Percentiles rank a stretch among this genome's conserved stretches.
Conservation (phyloP, 2,797 vertebrate genomes). For the Phoxinus dragarum region DNA sequence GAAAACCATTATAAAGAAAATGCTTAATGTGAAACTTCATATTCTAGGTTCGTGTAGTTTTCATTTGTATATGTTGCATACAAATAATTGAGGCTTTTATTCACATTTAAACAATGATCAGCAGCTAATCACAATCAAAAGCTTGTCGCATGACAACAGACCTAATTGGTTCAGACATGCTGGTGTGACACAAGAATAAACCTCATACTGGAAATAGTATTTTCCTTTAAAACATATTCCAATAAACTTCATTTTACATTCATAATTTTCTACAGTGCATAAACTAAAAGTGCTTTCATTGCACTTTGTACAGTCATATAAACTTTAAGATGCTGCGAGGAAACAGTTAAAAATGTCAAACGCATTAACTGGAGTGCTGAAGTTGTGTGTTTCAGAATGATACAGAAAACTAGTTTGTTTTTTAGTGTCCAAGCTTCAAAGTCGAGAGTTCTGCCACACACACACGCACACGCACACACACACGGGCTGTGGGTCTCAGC, state of each 20-base stretch:
- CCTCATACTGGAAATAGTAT: background rate
- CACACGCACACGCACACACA: background rate
- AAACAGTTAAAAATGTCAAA: background rate
- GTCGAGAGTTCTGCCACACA: background rate
- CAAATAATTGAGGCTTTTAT: too few relatives aligned
- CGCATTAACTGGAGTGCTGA: background rate
- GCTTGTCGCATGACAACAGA: too few relatives aligned
- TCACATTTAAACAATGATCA: too few relatives aligned
- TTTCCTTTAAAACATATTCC: background rate
- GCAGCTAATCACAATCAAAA: too few relatives aligned
- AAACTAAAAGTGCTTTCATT: background rate
- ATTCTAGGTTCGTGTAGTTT: background rate
- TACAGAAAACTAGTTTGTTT: background rate
- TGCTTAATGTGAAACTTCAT: background rate
- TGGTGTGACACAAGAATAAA: background rate
- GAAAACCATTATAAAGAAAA: background rate
- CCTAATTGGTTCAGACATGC: too few relatives aligned
- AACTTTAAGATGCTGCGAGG: background rate
- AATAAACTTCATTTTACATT: too few relatives aligned
- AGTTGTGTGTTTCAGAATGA: background rate
- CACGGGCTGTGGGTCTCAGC: conserved; percentile 12
- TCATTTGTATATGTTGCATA: too few relatives aligned
- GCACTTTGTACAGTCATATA: background rate
- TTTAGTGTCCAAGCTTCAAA: background rate
- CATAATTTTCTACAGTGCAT: too few relatives aligned